These are phyloP conservation scores for Nerophis ophidion DNA, from an alignment of 2,113 vertebrate genomes.

Conservation along the genomic window DNA sequence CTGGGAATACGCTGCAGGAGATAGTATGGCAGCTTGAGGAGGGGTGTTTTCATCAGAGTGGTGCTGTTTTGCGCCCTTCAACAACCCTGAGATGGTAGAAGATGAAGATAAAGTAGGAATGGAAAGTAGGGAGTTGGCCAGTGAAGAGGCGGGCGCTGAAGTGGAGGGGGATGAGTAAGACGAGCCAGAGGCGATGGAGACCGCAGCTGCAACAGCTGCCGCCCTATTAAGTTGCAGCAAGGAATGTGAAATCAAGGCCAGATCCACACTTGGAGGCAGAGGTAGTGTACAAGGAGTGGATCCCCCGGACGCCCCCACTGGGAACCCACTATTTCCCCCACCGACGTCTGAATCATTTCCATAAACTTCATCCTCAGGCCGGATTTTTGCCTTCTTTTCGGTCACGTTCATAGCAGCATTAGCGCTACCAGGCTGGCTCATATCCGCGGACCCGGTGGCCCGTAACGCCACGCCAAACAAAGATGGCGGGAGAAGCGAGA, in stretches of 20 bases:
- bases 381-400: slow-evolving; percentile 62
- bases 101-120: slow-evolving; percentile 69
- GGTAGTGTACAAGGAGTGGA: slow-evolving; percentile 69
- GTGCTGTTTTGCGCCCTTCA: slow-evolving; percentile 70
- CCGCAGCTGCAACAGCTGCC: slow-evolving; percentile 67
- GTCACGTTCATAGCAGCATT: slow-evolving; percentile 64
- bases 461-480: slow-evolving; percentile 64
- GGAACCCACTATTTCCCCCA: slow-evolving; percentile 37
- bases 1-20: slow-evolving; percentile 72
- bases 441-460: slow-evolving; percentile 45
- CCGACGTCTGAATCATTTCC: slow-evolving; percentile 51
- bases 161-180: slow-evolving; percentile 57
- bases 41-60: slow-evolving; percentile 78
- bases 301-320: slow-evolving; percentile 57
- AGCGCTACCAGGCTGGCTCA: slow-evolving; percentile 44
- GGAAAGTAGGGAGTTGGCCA: slow-evolving; percentile 70
- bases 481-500: slow-evolving; percentile 84
- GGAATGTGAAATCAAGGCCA: slow-evolving; percentile 76
- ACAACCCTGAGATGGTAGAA: slow-evolving; percentile 69
- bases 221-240: slow-evolving; percentile 73
- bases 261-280: slow-evolving; percentile 71
- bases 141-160: slow-evolving; percentile 65
- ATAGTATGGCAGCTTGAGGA: slow-evolving; percentile 67
- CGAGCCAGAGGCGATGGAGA: slow-evolving; percentile 54
- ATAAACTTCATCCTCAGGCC: slow-evolving; percentile 61